Evolutionary conservation across 2,113 vertebrate species (phyloP).

Genomic region (Syngnathus scovelli): DNA sequence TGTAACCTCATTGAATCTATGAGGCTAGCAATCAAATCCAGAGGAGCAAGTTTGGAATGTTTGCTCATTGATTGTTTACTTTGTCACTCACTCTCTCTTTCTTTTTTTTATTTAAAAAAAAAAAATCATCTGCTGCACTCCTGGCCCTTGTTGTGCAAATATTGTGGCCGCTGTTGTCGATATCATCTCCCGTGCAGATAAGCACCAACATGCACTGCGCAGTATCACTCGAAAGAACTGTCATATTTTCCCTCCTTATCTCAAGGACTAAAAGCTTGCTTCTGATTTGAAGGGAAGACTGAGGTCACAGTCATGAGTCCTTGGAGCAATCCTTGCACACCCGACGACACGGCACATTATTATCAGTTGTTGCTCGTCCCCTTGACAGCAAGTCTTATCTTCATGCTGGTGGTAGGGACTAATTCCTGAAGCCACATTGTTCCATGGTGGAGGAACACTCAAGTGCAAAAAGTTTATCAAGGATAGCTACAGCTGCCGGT

Average conservation of each 20-base stretch:
- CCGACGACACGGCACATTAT: background rate
- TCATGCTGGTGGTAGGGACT: background rate
- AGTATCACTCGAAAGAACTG: background rate
- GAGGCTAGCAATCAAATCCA: background rate
- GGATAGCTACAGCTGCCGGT: too few species aligned
- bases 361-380: background rate
- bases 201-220: background rate
- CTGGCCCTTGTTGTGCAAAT: background rate
- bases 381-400: background rate
- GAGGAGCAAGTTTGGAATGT: conserved; percentile 1
- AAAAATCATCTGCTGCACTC: conserved; percentile 8
- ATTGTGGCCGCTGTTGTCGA: background rate
- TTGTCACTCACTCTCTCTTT: background rate
- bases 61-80: conserved; percentile 21
- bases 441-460: background rate
- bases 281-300: background rate
- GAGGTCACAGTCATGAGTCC: conserved; percentile 22
- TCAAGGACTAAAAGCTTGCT: background rate
- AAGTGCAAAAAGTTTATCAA: background rate
- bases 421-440: conserved; percentile 2
- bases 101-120: background rate
- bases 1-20: background rate
- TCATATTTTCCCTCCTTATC: background rate
- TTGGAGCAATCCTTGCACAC: background rate
- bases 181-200: background rate